Base-by-base conservation (phyloP, 2,797 vertebrate species). In the Pelochelys cantorii region DNA sequence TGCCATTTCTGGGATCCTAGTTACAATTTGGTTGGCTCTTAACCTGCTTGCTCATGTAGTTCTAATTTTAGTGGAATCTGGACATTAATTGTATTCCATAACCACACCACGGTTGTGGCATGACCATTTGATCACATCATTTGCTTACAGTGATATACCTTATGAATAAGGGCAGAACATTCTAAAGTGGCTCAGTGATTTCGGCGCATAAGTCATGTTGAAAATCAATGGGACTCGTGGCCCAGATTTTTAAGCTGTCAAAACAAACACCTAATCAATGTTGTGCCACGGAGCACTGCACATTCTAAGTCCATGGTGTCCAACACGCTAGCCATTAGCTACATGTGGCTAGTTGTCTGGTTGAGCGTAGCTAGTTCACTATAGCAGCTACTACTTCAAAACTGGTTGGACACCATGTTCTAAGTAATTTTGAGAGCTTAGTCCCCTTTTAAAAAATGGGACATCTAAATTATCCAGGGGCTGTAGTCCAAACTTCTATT, bases 11-110 rank as follows among this genome's bases (percentile, higher is more conserved):
- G 60, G 84, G 60, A 94, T 83, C 54, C 83, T 12, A 27, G 23
- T 25, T 85, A 57, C 31, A 86, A 25, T n/a, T 87, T n/a, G 42
- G 74, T 84, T 88, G 68, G 92, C 86, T 91, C 81, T 92, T 95
- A 92, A 94, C 78, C 89, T 93, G 90, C 78, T 55, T 85, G 74
- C 82, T 79, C n/a, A 23, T 1, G 65, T 62, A 83, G 54, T 75
- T 95, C 88, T 68, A 93, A 90, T 68, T 62, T 68, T 22, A 68
- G 12, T 84, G 82, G 90, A 90, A 42, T 86, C 90, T 80, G 27
- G 84, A 52, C 80, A 86, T 25, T 56, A 77, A 81, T 74, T 74
- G 27, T 60, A 65, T 27, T 68, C 86, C 57, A 84, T 81, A 89
- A 52, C 48, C 74, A 85, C 74, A 85, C 65, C 92, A 93, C 95